These are phyloP conservation scores for Allacma fusca DNA, from an alignment of 2,888 invertebrate species.

Conservation along the genomic window DNA sequence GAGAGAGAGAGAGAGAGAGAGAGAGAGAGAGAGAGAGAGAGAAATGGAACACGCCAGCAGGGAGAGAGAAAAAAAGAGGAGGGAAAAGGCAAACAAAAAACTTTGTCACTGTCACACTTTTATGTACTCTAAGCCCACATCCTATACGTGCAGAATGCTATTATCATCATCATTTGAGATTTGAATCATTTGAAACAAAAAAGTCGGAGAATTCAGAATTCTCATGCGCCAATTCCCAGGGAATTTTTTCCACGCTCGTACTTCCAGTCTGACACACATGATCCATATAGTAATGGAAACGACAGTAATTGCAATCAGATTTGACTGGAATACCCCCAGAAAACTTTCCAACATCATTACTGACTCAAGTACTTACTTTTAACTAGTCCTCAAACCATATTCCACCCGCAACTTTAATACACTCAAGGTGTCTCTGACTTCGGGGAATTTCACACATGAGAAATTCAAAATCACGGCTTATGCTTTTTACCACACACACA, in stretches of 20 bases:
- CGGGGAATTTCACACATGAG: too few relatives aligned
- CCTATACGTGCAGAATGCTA: background rate
- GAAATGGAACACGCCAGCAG: background rate
- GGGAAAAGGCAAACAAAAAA: conserved; percentile 1
- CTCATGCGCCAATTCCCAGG: background rate
- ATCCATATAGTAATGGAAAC: too few relatives aligned
- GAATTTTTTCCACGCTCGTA: background rate
- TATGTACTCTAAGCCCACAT: background rate
- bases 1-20: background rate
- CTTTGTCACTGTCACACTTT: conserved; percentile 13
- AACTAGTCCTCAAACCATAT: too few relatives aligned
- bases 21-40: background rate
- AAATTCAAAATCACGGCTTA: too few relatives aligned
- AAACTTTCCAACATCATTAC: too few relatives aligned
- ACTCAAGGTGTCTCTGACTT: too few relatives aligned
- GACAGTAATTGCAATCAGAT: too few relatives aligned
- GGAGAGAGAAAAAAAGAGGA: background rate
- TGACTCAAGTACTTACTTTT: too few relatives aligned
- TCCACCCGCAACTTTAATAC: too few relatives aligned
- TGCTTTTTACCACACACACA: too few relatives aligned
- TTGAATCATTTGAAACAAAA: background rate
- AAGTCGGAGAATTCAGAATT: background rate
- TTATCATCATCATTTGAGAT: background rate
- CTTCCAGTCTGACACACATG: background rate
- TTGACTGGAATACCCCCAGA: too few relatives aligned